Evolutionary conservation across 1,140 invertebrate species (phyloP).

Genomic region (Littorina saxatilis): DNA sequence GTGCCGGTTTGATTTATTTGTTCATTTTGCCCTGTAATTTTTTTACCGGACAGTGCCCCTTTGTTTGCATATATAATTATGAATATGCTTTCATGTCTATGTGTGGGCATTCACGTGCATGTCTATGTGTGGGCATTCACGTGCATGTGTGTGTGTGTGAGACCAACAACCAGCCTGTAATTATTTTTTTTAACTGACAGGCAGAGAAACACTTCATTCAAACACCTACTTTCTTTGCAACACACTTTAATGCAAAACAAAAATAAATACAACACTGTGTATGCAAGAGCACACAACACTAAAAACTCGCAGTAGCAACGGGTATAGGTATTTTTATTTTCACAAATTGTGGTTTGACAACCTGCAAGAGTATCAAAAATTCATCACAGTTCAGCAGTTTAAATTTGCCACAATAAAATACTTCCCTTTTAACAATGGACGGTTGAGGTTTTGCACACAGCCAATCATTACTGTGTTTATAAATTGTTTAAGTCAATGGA

Average conservation of each 20-base stretch:
- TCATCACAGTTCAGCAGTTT: constrained; percentile 26
- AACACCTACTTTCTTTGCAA: constrained; percentile 4
- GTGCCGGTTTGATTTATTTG: too few species aligned
- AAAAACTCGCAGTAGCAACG: background rate
- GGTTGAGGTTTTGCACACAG: background rate
- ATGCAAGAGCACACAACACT: constrained; percentile 13
- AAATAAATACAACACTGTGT: constrained; percentile 12
- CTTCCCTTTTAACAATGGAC: background rate
- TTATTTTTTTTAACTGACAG: too few species aligned
- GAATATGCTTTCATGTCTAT: too few species aligned
- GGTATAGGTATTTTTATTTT: background rate
- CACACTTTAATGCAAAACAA: constrained; percentile 15
- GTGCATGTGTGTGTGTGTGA: too few species aligned
- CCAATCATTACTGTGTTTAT: background rate
- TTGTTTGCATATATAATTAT: too few species aligned
- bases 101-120: too few species aligned
- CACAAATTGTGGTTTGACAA: background rate
- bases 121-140: too few species aligned
- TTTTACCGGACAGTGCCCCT: too few species aligned
- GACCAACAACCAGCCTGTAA: too few species aligned
- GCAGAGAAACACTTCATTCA: too few species aligned
- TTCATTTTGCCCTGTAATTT: too few species aligned
- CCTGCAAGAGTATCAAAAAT: background rate
- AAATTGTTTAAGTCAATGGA: constrained; percentile 9
- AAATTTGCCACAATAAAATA: background rate